These are phyloP conservation scores for Drosophila lacertosa DNA, from an alignment of 1,140 invertebrate genomes.

Conservation along the genomic window DNA sequence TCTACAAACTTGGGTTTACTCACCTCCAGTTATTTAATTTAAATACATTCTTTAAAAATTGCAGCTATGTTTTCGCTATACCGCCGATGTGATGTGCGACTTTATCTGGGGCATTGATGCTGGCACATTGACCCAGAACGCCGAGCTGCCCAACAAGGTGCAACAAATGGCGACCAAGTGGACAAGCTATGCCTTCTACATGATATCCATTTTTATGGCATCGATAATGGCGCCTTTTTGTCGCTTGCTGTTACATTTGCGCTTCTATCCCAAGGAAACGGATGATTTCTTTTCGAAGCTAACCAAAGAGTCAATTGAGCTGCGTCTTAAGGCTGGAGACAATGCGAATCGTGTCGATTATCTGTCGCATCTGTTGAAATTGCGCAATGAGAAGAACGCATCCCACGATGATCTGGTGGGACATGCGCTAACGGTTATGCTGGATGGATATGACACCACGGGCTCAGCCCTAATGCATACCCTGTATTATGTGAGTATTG, in stretches of 20 bases:
- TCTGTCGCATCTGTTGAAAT: slow-evolving; percentile 76
- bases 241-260: slow-evolving; percentile 47
- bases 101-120: slow-evolving; percentile 85
- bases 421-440: slow-evolving; percentile 85
- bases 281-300: slow-evolving; percentile 79
- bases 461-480: slow-evolving; percentile 65
- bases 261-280: slow-evolving; percentile 64
- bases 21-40: no score
- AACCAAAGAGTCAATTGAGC: slow-evolving; percentile 63
- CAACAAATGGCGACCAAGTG: slow-evolving; percentile 58
- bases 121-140: slow-evolving; percentile 58
- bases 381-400: slow-evolving; percentile 83
- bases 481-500: slow-evolving; percentile 61
- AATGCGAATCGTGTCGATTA: slow-evolving; percentile 75
- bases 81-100: slow-evolving; percentile 85
- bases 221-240: slow-evolving; percentile 49
- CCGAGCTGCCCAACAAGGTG: slow-evolving; percentile 49
- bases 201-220: slow-evolving; percentile 61
- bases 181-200: slow-evolving; percentile 59
- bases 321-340: slow-evolving; percentile 82
- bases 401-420: slow-evolving; percentile 86
- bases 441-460: slow-evolving; percentile 87
- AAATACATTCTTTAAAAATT: background rate
- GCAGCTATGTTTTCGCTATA: slow-evolving; percentile 82
- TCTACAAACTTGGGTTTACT: background rate